Evolutionary conservation across 2,888 invertebrate species (phyloP).

Genomic region (Aphodius granarius): DNA sequence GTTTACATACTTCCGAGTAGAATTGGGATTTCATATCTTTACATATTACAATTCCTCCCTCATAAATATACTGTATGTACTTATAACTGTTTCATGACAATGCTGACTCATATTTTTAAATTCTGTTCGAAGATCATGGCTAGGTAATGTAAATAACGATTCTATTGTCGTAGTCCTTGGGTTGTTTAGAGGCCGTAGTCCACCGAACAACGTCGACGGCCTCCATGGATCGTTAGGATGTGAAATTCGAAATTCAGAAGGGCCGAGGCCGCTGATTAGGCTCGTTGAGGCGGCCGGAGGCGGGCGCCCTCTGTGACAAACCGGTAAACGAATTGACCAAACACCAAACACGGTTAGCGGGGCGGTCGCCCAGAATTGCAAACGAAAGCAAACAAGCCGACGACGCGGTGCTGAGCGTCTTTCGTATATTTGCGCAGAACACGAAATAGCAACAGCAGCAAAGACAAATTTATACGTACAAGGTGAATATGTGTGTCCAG

Average conservation of each 20-base stretch:
- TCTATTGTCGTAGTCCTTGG: background rate
- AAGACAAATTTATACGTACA: background rate
- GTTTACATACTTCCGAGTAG: too few relatives aligned
- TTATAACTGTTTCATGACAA: too few relatives aligned
- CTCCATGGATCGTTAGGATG: constrained; percentile 10
- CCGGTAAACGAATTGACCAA: constrained; percentile 53
- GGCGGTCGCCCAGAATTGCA: constrained; percentile 47
- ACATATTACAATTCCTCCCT: too few relatives aligned
- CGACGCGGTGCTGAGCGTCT: background rate
- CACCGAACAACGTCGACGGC: background rate
- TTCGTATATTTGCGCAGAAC: background rate
- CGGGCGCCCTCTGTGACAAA: constrained; percentile 46
- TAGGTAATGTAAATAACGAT: background rate
- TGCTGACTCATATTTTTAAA: background rate
- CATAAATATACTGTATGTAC: too few relatives aligned
- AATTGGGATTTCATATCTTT: too few relatives aligned
- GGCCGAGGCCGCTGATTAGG: constrained; percentile 34
- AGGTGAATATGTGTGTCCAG: background rate
- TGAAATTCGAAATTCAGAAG: constrained; percentile 38
- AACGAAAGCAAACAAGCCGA: constrained; percentile 38
- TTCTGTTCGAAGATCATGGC: background rate
- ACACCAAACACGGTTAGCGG: constrained; percentile 51
- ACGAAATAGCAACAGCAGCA: background rate
- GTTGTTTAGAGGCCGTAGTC: background rate
- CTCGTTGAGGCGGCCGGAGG: constrained; percentile 33